These are phyloP conservation scores for Mus spicilegus DNA, from an alignment of 2,113 vertebrate genomes.

Conservation along the genomic window DNA sequence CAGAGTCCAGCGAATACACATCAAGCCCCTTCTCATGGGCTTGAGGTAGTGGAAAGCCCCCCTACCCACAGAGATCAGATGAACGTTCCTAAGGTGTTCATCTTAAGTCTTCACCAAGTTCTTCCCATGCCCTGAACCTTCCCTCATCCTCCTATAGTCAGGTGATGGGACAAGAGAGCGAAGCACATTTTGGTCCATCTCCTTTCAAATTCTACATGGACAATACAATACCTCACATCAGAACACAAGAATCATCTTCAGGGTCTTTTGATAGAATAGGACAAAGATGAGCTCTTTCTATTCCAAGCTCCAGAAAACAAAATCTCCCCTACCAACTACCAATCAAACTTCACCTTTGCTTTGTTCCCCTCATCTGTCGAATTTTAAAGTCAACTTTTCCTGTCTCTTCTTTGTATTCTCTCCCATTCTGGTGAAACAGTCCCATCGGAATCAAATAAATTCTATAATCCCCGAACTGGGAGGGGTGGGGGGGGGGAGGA, in stretches of 20 bases:
- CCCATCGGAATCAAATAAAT: not conserved
- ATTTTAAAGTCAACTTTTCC: conserved; percentile 12
- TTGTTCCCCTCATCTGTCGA: not conserved
- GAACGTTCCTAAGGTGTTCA: not conserved
- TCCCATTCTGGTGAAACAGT: not conserved
- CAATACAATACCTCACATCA: not conserved
- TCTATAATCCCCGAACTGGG: not conserved
- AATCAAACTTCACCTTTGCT: not conserved
- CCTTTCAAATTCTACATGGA: not conserved
- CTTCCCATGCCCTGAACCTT: not conserved
- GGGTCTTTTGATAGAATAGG: not conserved
- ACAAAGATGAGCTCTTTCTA: not conserved
- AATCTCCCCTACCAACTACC: not conserved
- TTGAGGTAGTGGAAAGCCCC: not conserved
- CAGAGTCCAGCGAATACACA: not conserved
- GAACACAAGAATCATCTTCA: not conserved
- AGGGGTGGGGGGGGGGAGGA: not conserved
- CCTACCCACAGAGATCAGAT: not conserved
- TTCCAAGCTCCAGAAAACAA: not conserved
- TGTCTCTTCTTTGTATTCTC: not conserved
- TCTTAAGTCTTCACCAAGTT: not conserved
- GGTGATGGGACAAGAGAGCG: not conserved
- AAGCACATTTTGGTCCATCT: not conserved
- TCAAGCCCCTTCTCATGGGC: not conserved
- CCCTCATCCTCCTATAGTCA: not conserved